Evolutionary conservation across 2,888 invertebrate species (phyloP).

Genomic region (Xestia xanthographa): DNA sequence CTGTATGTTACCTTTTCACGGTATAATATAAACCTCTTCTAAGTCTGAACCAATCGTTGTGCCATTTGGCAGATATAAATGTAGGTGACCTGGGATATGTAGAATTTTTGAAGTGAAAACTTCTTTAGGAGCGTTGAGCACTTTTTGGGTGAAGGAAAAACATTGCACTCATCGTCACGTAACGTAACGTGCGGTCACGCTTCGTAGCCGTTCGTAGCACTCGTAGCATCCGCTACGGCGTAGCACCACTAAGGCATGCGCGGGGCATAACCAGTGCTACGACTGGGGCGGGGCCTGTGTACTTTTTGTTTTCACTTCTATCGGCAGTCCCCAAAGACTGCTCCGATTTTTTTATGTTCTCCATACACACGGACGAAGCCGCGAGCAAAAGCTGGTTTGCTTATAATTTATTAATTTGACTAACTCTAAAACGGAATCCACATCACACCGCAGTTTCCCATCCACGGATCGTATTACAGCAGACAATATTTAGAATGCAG

Average conservation of each 20-base stretch:
- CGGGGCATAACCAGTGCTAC: too few relatives aligned
- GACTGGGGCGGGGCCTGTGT: too few relatives aligned
- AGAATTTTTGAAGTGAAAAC: too few relatives aligned
- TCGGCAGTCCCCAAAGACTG: too few relatives aligned
- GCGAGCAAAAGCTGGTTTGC: not conserved
- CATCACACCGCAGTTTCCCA: not conserved
- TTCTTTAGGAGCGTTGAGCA: too few relatives aligned
- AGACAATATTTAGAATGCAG: slow-evolving; percentile 6
- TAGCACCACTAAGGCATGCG: too few relatives aligned
- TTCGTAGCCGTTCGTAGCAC: too few relatives aligned
- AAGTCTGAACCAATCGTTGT: not conserved
- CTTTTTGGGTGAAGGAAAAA: too few relatives aligned
- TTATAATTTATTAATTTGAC: not conserved
- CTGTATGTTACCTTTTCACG: not conserved
- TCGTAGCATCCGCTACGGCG: too few relatives aligned
- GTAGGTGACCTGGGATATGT: not conserved
- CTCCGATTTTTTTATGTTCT: not conserved
- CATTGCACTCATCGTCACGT: too few relatives aligned
- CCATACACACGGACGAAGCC: not conserved
- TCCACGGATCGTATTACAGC: slow-evolving; percentile 1
- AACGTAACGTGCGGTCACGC: too few relatives aligned
- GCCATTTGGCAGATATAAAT: not conserved
- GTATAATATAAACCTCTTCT: not conserved
- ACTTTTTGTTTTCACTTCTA: too few relatives aligned
- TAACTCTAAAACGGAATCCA: not conserved